Conservation (phyloP, 1,140 invertebrate genomes). For the Paramacrobiotus metropolitanus region DNA sequence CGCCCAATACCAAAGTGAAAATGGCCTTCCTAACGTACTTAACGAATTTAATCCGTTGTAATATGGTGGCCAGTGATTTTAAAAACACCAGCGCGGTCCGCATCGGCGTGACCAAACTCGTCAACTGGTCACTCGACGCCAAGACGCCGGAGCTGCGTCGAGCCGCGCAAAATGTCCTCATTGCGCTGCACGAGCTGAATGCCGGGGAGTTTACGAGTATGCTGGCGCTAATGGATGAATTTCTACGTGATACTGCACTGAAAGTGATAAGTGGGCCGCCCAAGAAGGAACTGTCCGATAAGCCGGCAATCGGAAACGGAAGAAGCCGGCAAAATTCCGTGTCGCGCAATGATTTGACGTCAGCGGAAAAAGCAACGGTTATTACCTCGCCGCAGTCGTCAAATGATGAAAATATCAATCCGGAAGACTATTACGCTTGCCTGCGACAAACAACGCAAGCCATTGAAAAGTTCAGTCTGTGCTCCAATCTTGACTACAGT, state of each 20-base stretch:
- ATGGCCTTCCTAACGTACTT: neutral
- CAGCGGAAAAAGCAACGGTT: neutral
- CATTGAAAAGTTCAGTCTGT: neutral
- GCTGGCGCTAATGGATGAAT: conserved; percentile 5
- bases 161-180: neutral
- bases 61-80: neutral
- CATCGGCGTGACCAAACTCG: conserved; percentile 1
- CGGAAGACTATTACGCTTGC: neutral
- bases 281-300: neutral
- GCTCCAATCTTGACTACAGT: neutral
- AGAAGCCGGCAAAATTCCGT: neutral
- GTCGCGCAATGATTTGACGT: neutral
- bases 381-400: neutral
- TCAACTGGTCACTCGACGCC: neutral
- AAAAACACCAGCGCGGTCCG: conserved; percentile 1
- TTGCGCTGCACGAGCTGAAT: neutral
- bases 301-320: too few species aligned
- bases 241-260: neutral
- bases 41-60: neutral
- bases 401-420: neutral
- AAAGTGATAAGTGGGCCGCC: neutral
- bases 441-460: neutral
- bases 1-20: neutral
- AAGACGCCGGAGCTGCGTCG: neutral
- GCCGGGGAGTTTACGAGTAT: neutral